phyloP scores from a whole-genome alignment of 2,797 vertebrate species.

The Manis crassicaudata region DNA sequence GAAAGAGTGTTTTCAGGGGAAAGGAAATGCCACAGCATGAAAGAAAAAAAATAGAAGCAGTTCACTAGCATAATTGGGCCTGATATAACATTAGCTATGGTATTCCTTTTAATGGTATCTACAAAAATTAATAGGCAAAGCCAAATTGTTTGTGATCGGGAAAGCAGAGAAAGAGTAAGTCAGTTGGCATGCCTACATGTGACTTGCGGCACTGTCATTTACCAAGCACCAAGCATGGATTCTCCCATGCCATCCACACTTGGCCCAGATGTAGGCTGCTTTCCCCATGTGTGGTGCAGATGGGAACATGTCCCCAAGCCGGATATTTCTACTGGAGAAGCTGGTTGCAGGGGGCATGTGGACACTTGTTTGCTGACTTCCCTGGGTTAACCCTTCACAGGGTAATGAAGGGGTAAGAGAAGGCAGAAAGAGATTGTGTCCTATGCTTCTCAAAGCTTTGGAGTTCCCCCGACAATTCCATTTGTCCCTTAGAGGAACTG shows the following conservation, averaged over 20 bases:
- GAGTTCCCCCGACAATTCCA: neutral
- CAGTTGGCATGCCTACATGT: slow-evolving; percentile 41
- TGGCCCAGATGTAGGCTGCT: slow-evolving; percentile 14
- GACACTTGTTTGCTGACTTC: neutral
- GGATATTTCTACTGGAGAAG: neutral
- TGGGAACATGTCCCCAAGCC: slow-evolving; percentile 9
- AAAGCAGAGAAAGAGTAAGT: slow-evolving; percentile 59
- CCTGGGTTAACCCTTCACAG: neutral
- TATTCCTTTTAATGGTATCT: slow-evolving; percentile 85
- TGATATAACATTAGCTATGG: slow-evolving; percentile 84
- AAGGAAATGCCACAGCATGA: slow-evolving; percentile 90
- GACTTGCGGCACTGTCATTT: neutral
- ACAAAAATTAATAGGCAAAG: slow-evolving; percentile 85
- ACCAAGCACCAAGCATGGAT: neutral
- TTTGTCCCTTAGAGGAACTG: neutral
- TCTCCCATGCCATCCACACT: neutral
- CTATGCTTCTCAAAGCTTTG: neutral
- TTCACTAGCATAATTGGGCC: slow-evolving; percentile 85
- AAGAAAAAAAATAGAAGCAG: slow-evolving; percentile 85
- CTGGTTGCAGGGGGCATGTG: neutral
- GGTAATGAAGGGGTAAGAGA: neutral
- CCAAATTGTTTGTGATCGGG: slow-evolving; percentile 81
- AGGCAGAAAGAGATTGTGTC: neutral
- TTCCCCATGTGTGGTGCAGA: slow-evolving; percentile 35
- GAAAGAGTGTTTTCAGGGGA: slow-evolving; percentile 90